Evolutionary conservation across 2,888 invertebrate species (phyloP).

Genomic region (Aleiodes alternator): DNA sequence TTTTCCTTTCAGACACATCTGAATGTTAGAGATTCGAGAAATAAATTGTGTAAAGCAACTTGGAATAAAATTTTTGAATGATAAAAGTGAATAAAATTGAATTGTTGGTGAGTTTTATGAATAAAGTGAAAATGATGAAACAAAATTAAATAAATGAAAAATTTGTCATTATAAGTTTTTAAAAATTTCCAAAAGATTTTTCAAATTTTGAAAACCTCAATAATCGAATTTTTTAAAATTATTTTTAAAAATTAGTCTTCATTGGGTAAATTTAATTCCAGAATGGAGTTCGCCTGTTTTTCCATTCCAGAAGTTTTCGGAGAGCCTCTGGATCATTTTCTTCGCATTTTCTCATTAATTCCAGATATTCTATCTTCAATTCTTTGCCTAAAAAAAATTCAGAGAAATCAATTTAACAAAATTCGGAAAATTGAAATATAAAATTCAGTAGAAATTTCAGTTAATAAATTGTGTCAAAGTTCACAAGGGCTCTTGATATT

Average conservation of each 20-base stretch:
- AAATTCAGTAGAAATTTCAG: no score
- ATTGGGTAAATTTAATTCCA: slow-evolving; percentile 52
- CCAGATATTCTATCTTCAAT: slow-evolving; percentile 76
- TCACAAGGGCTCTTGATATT: not conserved
- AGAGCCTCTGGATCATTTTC: slow-evolving; percentile 71
- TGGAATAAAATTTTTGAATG: not conserved
- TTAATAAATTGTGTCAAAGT: no score
- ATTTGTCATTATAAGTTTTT: not conserved
- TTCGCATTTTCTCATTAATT: slow-evolving; percentile 73
- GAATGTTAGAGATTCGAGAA: not conserved
- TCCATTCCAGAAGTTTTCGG: slow-evolving; percentile 77
- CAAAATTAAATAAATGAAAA: not conserved
- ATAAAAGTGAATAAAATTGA: not conserved
- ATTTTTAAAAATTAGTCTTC: no score
- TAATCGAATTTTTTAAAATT: no score
- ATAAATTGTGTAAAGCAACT: not conserved
- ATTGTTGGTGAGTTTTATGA: slow-evolving; percentile 5
- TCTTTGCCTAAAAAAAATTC: slow-evolving; percentile 75
- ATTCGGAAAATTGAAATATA: no score
- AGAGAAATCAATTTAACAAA: no score
- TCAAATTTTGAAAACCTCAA: no score
- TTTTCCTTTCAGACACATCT: slow-evolving; percentile 9
- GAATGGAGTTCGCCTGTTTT: slow-evolving; percentile 75
- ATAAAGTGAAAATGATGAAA: slow-evolving; percentile 8
- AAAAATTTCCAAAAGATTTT: no score